Base-by-base conservation (phyloP, 2,888 invertebrate species). In the Polymixis flavicincta region DNA sequence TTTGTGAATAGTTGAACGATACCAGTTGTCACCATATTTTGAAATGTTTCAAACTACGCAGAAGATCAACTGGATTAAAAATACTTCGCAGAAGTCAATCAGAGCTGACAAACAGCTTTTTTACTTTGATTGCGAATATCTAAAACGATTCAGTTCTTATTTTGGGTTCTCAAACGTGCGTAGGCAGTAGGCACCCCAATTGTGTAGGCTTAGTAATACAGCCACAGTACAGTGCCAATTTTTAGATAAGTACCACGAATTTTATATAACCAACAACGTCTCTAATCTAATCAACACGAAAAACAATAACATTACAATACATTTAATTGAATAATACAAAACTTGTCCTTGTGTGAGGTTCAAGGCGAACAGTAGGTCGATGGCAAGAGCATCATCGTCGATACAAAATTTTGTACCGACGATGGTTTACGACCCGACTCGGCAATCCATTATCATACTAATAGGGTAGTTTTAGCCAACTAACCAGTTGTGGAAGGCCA, bases 361-460 rank as follows among this genome's bases (percentile, higher is more conserved):
- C 88, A 87, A 89, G 83, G 87, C 80, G 42, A 82, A 74, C 78
- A 68, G 82, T 85, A 80, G 74, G 75, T 74, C 75, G 63, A 76
- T 57, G 71, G 71, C 65, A 55, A 82, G 77, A 78, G 66, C 84
- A 84, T 86, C 84, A 86, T 67, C 71, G 55, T 25, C 63, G 65
- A 74, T 80, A 88, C 83, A 78, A 83, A 85, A 76, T 83, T 80
- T 83, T 78, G 79, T 85, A 63, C 70, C 65, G 68, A 48, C 71
- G 85, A 92, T 91, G 91, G 90, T 92, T 92, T 91, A 91, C 91
- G 90, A 91, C 82, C 87, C 78, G 74, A 88, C 90, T 90, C 86
- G 87, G 83, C 89, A 91, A 91, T 89, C 88, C 88, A 95, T 95
- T 95, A 95, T 88, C 94, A 94, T 95, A 93, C 90, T 93, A 95